Percentiles rank a stretch among this genome's conserved stretches.
Conservation (phyloP, 2,797 vertebrate species). For the Mustela erminea region DNA sequence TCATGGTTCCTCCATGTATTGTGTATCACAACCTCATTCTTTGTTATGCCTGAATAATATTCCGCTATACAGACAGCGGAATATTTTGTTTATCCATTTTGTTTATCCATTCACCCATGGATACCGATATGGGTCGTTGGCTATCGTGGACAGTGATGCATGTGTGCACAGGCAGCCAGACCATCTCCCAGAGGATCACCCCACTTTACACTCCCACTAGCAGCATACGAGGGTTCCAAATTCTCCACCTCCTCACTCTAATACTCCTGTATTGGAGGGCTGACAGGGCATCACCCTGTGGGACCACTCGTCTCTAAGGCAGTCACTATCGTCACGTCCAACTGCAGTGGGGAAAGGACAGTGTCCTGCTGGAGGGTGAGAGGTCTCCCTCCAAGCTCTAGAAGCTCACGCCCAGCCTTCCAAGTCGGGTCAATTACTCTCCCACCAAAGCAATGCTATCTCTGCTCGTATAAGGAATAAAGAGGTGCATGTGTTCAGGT, state of each 20-base stretch:
- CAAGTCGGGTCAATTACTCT: slow-evolving; percentile 7
- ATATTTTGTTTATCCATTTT: neutral
- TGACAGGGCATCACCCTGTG: neutral
- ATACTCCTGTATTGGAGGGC: too few relatives aligned
- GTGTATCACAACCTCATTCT: too few relatives aligned
- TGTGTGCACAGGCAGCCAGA: neutral
- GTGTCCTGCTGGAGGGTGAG: neutral
- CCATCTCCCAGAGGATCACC: neutral
- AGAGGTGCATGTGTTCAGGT: neutral
- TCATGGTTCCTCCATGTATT: neutral
- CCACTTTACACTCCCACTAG: too few relatives aligned
- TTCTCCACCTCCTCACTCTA: neutral
- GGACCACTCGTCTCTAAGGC: too few relatives aligned
- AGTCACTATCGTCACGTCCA: neutral
- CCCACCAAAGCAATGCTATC: neutral
- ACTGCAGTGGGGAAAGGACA: neutral
- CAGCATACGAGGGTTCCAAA: rapidly evolving
- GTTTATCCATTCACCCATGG: neutral
- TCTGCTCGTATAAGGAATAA: neutral
- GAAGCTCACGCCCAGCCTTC: neutral
- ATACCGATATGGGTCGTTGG: neutral
- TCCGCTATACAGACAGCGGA: neutral
- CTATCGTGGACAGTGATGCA: neutral
- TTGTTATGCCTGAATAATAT: neutral
- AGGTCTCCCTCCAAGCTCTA: neutral